A percentile compares a stretch with the other conserved stretches of the same genome.
phyloP scores from a whole-genome alignment of 2,797 vertebrate genomes.

The Strix occidentalis region DNA sequence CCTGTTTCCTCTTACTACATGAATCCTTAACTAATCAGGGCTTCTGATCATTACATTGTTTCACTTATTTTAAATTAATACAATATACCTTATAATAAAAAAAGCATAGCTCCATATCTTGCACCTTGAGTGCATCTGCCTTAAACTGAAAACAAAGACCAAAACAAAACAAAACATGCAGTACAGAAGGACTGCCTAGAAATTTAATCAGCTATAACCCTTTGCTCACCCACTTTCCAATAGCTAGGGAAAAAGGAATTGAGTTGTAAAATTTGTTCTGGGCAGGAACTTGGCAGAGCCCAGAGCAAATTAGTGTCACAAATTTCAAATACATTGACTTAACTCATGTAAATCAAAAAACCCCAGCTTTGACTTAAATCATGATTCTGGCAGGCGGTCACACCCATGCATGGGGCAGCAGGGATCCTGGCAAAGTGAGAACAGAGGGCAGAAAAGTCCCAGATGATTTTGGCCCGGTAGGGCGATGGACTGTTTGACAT shows the following conservation, averaged over 20 bases:
- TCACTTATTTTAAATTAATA: neutral
- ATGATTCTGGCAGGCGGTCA: neutral
- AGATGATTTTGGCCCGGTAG: neutral
- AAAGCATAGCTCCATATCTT: neutral
- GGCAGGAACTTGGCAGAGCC: slow-evolving; percentile 29
- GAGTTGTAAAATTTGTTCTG: slow-evolving; percentile 52
- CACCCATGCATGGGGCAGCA: neutral
- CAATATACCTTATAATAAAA: neutral
- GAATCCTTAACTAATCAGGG: neutral
- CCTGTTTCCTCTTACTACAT: neutral
- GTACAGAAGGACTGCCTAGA: neutral
- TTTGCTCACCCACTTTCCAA: neutral
- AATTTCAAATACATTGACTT: slow-evolving; percentile 53
- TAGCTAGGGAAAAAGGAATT: slow-evolving; percentile 10
- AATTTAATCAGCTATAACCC: slow-evolving; percentile 8
- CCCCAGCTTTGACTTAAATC: slow-evolving; percentile 60
- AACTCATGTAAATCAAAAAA: neutral
- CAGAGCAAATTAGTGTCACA: slow-evolving; percentile 44
- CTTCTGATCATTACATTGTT: neutral
- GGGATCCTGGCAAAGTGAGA: neutral
- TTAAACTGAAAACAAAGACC: neutral
- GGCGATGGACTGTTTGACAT: neutral
- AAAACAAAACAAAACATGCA: neutral
- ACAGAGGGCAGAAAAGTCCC: neutral
- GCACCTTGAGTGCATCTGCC: neutral